These are phyloP conservation scores for Symphodus melops DNA, from an alignment of 2,113 vertebrate species.

Conservation along the genomic window DNA sequence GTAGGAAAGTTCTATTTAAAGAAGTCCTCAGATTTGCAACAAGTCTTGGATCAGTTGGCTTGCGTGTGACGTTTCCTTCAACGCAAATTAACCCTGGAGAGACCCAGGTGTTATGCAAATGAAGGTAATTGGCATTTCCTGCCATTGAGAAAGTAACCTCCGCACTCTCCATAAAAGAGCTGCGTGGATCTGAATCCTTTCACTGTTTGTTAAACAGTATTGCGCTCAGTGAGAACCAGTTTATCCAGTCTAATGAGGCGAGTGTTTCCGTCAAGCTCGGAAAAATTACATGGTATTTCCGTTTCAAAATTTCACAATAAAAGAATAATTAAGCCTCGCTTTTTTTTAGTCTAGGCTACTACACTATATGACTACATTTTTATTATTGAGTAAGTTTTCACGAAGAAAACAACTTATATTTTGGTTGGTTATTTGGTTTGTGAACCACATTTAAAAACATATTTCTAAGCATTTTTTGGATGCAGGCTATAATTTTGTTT, in stretches of 20 bases:
- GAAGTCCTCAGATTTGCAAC: background rate
- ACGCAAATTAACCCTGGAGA: constrained; percentile 59
- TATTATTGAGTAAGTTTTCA: too few species aligned
- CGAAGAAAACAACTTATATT: too few species aligned
- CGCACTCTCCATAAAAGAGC: constrained; percentile 12
- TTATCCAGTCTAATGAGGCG: constrained; percentile 56
- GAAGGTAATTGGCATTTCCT: constrained; percentile 18
- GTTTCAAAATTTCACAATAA: constrained; percentile 23
- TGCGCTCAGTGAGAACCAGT: constrained; percentile 58
- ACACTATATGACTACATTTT: too few species aligned
- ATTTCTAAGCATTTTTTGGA: too few species aligned
- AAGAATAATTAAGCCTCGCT: background rate
- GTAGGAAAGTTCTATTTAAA: too few species aligned
- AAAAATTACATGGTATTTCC: background rate
- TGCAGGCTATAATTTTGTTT: too few species aligned
- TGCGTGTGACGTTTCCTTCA: constrained; percentile 8
- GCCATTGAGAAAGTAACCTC: constrained; percentile 23
- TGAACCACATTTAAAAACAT: too few species aligned
- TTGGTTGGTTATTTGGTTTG: too few species aligned
- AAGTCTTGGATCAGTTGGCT: background rate
- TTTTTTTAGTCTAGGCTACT: too few species aligned
- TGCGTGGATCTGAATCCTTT: constrained; percentile 26
- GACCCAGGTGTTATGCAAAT: constrained; percentile 64
- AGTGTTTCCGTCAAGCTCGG: background rate
- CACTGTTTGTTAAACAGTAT: constrained; percentile 17